A percentile compares a stretch with the other conserved stretches of the same genome.
These are phyloP conservation scores for Megalonaias nervosa DNA, from an alignment of 1,140 invertebrate genomes.

Conservation along the genomic window DNA sequence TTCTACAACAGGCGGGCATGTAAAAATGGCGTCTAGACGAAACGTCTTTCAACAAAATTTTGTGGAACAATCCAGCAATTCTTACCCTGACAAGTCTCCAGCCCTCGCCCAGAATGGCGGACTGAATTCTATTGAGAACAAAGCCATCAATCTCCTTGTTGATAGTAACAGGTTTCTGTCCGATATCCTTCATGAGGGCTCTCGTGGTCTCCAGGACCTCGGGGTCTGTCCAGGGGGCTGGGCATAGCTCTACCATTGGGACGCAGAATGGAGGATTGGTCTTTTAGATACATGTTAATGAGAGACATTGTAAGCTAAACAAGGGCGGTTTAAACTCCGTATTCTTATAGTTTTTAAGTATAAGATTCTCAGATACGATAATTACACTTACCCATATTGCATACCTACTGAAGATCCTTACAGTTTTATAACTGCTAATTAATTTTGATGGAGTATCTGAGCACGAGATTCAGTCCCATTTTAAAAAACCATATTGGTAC, in stretches of 20 bases:
- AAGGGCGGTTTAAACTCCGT: too few species aligned
- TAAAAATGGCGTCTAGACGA: neutral
- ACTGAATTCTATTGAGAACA: slow-evolving; percentile 95
- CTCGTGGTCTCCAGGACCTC: slow-evolving; percentile 80
- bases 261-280: slow-evolving; percentile 97
- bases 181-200: slow-evolving; percentile 87
- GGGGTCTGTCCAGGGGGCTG: slow-evolving; percentile 86
- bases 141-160: slow-evolving; percentile 93
- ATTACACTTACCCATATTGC: too few species aligned
- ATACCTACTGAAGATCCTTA: too few species aligned
- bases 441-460: too few species aligned
- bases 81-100: slow-evolving; percentile 83
- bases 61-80: neutral
- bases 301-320: too few species aligned
- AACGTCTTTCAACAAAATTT: neutral
- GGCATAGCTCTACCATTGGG: slow-evolving; percentile 93
- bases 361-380: too few species aligned
- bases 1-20: neutral
- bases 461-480: too few species aligned
- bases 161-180: slow-evolving; percentile 90
- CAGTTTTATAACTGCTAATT: too few species aligned
- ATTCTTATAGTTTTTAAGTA: too few species aligned
- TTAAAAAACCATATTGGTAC: too few species aligned
- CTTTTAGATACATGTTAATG: slow-evolving; percentile 63
- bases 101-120: slow-evolving; percentile 92